Conservation (phyloP, 2,113 vertebrate genomes). For the Romanogobio albipinnatus region DNA sequence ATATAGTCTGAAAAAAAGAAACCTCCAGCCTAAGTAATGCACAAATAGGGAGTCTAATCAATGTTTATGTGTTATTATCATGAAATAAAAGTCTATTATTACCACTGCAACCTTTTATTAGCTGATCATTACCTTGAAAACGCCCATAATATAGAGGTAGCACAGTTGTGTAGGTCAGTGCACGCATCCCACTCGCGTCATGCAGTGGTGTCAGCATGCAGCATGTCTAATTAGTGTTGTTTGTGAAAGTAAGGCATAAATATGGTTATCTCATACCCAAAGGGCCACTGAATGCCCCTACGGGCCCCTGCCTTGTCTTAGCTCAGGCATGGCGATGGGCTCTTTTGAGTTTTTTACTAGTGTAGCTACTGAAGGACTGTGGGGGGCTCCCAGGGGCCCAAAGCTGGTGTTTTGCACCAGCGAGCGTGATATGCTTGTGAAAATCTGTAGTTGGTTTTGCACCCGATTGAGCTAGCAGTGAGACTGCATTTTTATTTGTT, state of each 20-base stretch:
- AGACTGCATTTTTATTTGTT: conserved; percentile 12
- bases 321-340: neutral
- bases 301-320: neutral
- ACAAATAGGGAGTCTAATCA: neutral
- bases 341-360: conserved; percentile 8
- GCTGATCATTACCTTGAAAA: neutral
- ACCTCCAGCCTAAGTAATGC: neutral
- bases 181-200: neutral
- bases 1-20: neutral
- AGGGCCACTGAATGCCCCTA: neutral
- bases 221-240: conserved; percentile 3
- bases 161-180: neutral
- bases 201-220: conserved; percentile 14
- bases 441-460: conserved; percentile 11
- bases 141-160: neutral
- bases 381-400: conserved; percentile 3
- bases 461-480: neutral
- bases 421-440: neutral
- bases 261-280: conserved; percentile 1
- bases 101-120: conserved; percentile 6
- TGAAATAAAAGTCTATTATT: neutral
- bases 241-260: neutral
- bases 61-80: neutral
- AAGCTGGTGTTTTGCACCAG: neutral
- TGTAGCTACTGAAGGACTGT: neutral